These are phyloP conservation scores for Hydriomena furcata DNA, from an alignment of 2,888 invertebrate species.

Conservation along the genomic window DNA sequence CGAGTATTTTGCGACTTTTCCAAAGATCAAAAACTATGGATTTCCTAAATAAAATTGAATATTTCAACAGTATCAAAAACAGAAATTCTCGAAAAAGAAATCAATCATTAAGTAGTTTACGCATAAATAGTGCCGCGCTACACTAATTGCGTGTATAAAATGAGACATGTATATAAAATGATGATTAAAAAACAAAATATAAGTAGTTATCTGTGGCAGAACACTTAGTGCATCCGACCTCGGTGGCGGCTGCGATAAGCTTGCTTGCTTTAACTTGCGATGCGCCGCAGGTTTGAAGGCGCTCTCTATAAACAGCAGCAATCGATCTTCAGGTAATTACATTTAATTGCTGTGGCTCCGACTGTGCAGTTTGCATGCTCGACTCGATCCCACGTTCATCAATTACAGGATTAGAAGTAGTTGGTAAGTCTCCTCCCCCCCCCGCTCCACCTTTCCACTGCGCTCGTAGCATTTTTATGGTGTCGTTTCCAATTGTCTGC, in stretches of 20 bases:
- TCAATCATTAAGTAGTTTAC: too few species aligned
- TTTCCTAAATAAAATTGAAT: too few species aligned
- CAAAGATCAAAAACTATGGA: too few species aligned
- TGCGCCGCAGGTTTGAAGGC: background rate
- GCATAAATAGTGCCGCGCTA: too few species aligned
- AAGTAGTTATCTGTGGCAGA: constrained; percentile 4
- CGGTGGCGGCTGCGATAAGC: constrained; percentile 4
- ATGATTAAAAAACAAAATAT: constrained; percentile 1
- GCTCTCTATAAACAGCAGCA: background rate
- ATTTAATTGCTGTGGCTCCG: constrained; percentile 9
- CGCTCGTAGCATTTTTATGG: background rate
- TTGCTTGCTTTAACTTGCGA: too few species aligned
- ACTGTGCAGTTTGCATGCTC: background rate
- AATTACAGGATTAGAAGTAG: constrained; percentile 16
- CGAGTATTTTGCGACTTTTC: too few species aligned
- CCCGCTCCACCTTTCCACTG: background rate
- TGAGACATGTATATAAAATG: too few species aligned
- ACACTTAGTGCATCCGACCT: constrained; percentile 1
- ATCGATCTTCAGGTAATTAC: constrained; percentile 16
- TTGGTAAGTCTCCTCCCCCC: background rate
- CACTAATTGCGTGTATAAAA: too few species aligned
- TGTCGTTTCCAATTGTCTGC: constrained; percentile 8
- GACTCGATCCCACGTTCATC: constrained; percentile 14
- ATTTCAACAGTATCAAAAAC: too few species aligned
- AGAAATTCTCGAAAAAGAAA: too few species aligned